Evolutionary conservation across 2,888 invertebrate species (phyloP).

Genomic region (Girardia tigrina): DNA sequence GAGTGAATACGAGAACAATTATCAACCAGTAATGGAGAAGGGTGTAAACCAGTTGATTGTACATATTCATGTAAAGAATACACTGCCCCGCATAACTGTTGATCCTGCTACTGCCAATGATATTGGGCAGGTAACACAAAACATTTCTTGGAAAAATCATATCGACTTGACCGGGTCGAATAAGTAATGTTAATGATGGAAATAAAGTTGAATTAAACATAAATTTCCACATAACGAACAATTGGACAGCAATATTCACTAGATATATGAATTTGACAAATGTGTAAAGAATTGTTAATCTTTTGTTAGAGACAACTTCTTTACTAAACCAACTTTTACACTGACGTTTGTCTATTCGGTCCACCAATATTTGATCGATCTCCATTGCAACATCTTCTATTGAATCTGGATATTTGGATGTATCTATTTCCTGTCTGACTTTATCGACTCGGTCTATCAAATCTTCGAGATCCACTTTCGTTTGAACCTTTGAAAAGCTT

Average conservation of each 20-base stretch:
- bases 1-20: not conserved
- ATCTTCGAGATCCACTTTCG: not conserved
- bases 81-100: not conserved
- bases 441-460: not conserved
- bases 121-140: not conserved
- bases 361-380: not conserved
- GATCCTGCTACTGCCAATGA: not conserved
- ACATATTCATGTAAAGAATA: not conserved
- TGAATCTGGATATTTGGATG: not conserved
- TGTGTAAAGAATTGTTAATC: not conserved
- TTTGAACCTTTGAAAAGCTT: not conserved
- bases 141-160: conserved; percentile 19
- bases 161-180: not conserved
- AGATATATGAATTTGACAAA: not conserved
- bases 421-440: not conserved
- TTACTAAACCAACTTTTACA: not conserved
- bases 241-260: not conserved
- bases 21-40: not conserved
- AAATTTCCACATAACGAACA: not conserved
- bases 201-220: not conserved
- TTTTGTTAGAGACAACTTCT: not conserved
- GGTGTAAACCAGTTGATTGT: not conserved
- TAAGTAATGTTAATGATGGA: not conserved
- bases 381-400: not conserved
- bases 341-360: too few relatives aligned